Conservation (phyloP, 2,888 invertebrate genomes). For the Mesoligia furuncula region DNA sequence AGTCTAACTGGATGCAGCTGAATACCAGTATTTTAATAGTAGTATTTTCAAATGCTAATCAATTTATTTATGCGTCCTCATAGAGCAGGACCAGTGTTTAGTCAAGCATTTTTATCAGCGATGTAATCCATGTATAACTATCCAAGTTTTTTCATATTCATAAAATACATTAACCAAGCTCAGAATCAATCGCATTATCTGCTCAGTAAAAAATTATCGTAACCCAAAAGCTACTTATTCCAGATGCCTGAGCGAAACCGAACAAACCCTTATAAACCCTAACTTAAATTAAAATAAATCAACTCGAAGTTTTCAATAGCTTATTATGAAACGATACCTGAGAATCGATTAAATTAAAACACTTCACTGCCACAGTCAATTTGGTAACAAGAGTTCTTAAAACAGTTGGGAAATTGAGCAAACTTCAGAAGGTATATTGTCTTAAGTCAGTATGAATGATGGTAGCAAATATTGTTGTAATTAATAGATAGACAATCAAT, state of each 20-base stretch:
- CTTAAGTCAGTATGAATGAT: constrained; percentile 69
- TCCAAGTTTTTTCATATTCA: background rate
- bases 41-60: too few species aligned
- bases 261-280: constrained; percentile 16
- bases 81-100: too few species aligned
- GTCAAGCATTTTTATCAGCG: too few species aligned
- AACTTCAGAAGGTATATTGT: constrained; percentile 69
- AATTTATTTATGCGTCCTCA: too few species aligned
- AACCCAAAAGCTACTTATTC: background rate
- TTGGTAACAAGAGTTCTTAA: constrained; percentile 56
- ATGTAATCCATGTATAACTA: too few species aligned
- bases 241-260: constrained; percentile 12
- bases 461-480: constrained; percentile 81
- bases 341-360: constrained; percentile 78
- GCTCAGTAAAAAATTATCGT: background rate
- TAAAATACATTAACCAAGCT: background rate
- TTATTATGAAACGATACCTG: constrained; percentile 46
- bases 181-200: background rate
- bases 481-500: constrained; percentile 81
- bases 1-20: too few species aligned
- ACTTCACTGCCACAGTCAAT: constrained; percentile 70
- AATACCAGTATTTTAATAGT: too few species aligned
- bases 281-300: constrained; percentile 48
- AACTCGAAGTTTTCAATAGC: constrained; percentile 46
- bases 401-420: constrained; percentile 56